Percentiles rank a stretch among this genome's conserved stretches.
These are phyloP conservation scores for Psammodynastes pulverulentus DNA, from an alignment of 2,113 vertebrate species.

Conservation along the genomic window DNA sequence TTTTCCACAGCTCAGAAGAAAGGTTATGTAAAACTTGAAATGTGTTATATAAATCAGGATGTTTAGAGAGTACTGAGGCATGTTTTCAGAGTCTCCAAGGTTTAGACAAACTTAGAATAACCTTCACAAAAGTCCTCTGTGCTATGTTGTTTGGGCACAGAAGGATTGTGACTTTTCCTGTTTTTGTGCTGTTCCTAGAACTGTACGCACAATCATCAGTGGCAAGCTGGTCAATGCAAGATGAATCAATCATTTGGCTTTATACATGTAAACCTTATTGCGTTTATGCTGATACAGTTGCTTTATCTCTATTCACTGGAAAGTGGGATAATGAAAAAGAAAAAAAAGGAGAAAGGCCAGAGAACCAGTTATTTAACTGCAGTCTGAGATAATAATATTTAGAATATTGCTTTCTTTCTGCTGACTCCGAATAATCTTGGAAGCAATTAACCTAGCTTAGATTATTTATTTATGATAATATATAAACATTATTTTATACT, in stretches of 20 bases:
- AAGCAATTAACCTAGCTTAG: background rate
- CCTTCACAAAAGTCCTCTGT: background rate
- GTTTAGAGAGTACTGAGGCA: background rate
- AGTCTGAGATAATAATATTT: conserved; percentile 12
- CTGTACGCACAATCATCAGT: background rate
- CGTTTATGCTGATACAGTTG: background rate
- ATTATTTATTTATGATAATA: background rate
- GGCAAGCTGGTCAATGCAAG: background rate
- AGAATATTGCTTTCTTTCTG: background rate
- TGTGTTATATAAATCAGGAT: background rate
- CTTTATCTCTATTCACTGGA: background rate
- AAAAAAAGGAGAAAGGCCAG: background rate
- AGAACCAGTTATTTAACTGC: conserved; percentile 10
- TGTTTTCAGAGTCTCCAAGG: background rate
- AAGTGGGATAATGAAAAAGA: background rate
- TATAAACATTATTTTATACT: background rate
- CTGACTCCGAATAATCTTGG: background rate
- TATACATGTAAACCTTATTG: background rate
- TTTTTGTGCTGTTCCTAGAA: background rate
- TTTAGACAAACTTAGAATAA: background rate
- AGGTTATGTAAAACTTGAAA: background rate
- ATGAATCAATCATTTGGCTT: background rate
- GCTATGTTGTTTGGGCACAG: background rate
- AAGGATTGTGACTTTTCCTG: background rate
- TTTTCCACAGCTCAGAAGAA: background rate